Conservation (phyloP, 1,140 invertebrate species). For the Stegodyphus mimosarum region DNA sequence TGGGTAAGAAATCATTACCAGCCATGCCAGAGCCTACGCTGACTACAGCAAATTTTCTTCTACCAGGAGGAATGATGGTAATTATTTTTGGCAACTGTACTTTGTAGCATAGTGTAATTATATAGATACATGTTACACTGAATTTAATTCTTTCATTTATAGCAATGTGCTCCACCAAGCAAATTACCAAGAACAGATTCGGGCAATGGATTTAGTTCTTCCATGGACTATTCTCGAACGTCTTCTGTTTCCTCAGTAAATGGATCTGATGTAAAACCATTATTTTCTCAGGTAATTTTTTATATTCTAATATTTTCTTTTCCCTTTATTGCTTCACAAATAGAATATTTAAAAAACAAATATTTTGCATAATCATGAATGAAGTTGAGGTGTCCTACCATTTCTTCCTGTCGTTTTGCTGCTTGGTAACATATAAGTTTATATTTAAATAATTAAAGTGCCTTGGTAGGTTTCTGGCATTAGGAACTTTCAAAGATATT, state of each 20-base stretch:
- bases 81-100: neutral
- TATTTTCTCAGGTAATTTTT: constrained; percentile 21
- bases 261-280: neutral
- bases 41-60: constrained; percentile 91
- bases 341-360: too few species aligned
- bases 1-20: constrained; percentile 91
- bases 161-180: constrained; percentile 16
- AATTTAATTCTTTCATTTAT: neutral
- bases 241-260: constrained; percentile 27
- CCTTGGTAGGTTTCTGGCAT: too few species aligned
- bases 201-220: constrained; percentile 36
- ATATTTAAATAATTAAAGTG: too few species aligned
- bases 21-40: constrained; percentile 75
- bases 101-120: too few species aligned
- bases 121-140: too few species aligned
- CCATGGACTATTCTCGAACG: neutral
- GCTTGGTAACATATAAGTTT: too few species aligned
- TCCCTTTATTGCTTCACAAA: too few species aligned
- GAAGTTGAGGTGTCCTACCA: too few species aligned
- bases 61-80: constrained; percentile 80
- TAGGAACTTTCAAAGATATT: too few species aligned
- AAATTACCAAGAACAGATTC: constrained; percentile 44
- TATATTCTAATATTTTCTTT: too few species aligned
- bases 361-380: too few species aligned
- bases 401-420: too few species aligned